Evolutionary conservation across 1,140 invertebrate species (phyloP), one percentile per base, ranked within the genome.

Genomic region (Drosophila pectinifera): DNA sequence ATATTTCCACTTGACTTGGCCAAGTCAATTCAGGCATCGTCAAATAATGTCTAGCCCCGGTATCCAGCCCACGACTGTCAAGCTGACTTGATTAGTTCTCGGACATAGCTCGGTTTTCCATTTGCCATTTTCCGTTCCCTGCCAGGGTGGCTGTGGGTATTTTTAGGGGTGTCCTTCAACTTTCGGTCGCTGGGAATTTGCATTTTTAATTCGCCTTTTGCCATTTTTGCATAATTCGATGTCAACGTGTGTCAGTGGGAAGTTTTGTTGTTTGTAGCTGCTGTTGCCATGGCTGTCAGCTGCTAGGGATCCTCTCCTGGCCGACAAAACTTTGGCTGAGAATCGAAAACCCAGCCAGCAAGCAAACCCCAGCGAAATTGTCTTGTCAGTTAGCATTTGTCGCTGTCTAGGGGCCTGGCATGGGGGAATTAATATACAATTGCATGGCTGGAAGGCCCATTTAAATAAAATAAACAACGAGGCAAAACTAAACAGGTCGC

Each of bases 361-460:
- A 59, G 59, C 54, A 28, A 62, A 76, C 61, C 61, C 55, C 49
- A 81, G 77, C 62, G 79, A 89, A 89, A 89, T 89, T 89, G 84
- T 79, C 84, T 84, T 89, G 84, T 89, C 84, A 89, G 84, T 89
- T 89, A 80, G 80, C 85, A 89, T 89, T 89, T 89, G 84, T 89
- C 77, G 84, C 73, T 84, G 84, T 73, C 76, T 79, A 57, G 46
- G 48, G 46, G 77, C 46, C 59, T 59, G 24, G 43, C 36, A 31
- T 26, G 55, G 49, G 65, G 72, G 80, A 82, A 90, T 90, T 90
- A 90, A 90, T 90, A 90, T 90, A 91, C 81, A 86, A 91, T 90
- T 90, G 85, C 86, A 90, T 74, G 80, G 78, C 85, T 82, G 59
- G 59, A 77, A 86, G 86, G 86, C 81, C 75, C 75, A 90, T 90